Conservation (phyloP, 2,888 invertebrate species). For the Dasypolia templi region DNA sequence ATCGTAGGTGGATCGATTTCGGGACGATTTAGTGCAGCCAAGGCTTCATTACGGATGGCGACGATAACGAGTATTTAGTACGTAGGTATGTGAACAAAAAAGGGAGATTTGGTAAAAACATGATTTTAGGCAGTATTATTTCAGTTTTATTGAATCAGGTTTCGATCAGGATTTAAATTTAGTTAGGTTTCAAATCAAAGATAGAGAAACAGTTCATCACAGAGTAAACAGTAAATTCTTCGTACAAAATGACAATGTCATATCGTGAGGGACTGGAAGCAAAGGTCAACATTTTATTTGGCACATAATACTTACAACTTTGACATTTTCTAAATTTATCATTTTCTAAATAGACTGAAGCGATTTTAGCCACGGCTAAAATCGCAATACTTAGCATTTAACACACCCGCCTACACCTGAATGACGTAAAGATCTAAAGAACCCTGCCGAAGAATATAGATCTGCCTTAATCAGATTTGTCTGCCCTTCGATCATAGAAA, state of each 20-base stretch:
- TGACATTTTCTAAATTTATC: background rate
- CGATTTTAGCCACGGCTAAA: background rate
- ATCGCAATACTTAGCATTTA: conserved; percentile 26
- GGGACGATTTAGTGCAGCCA: conserved; percentile 2
- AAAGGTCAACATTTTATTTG: background rate
- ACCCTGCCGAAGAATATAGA: conserved; percentile 6
- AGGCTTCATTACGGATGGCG: background rate
- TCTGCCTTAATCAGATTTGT: conserved; percentile 36
- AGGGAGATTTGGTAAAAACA: background rate
- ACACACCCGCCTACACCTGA: conserved; percentile 6
- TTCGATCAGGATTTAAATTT: background rate
- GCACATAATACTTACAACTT: no score
- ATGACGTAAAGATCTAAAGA: background rate
- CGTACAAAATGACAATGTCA: background rate
- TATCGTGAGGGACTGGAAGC: no score
- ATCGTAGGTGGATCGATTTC: conserved; percentile 2
- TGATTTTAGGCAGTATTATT: background rate
- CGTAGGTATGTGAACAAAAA: background rate
- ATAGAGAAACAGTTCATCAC: background rate
- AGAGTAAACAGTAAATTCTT: background rate
- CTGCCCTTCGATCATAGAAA: conserved; percentile 22
- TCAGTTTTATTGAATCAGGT: background rate
- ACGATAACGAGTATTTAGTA: background rate
- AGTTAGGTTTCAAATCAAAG: background rate
- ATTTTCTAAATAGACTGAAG: background rate